phyloP scores from a whole-genome alignment of 1,140 invertebrate species.

The Plectrocnemia conspersa region DNA sequence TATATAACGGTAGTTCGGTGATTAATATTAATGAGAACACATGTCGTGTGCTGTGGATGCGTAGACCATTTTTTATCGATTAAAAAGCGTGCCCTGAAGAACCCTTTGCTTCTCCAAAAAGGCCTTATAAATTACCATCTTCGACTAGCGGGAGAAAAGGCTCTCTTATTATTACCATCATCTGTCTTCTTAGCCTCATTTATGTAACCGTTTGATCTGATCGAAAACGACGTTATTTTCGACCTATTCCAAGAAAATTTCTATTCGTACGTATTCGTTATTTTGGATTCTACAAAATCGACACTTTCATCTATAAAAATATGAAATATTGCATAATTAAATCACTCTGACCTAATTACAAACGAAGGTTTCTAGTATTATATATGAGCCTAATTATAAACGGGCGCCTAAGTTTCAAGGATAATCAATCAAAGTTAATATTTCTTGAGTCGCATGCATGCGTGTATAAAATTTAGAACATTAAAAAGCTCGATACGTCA shows the following conservation, averaged over 20 bases:
- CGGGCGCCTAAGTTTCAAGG: neutral
- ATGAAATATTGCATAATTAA: neutral
- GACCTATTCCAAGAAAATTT: neutral
- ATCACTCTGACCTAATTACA: no score
- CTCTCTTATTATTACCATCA: slow-evolving; percentile 22
- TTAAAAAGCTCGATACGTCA: no score
- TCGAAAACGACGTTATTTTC: neutral
- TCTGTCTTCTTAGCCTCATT: slow-evolving; percentile 31
- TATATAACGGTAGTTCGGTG: slow-evolving; percentile 14
- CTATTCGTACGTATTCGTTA: no score
- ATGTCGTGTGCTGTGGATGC: slow-evolving; percentile 5
- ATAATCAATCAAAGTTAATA: slow-evolving; percentile 3
- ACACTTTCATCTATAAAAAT: neutral
- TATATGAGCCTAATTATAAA: neutral
- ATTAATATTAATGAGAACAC: slow-evolving; percentile 27
- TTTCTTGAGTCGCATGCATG: no score
- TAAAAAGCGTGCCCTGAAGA: slow-evolving; percentile 26
- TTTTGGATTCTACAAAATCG: neutral
- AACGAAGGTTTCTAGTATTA: slow-evolving; percentile 5
- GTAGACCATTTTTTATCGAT: slow-evolving; percentile 30
- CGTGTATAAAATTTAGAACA: no score
- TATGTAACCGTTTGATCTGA: slow-evolving; percentile 21
- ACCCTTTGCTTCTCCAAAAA: slow-evolving; percentile 23
- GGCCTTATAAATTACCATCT: slow-evolving; percentile 26
- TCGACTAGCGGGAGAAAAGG: slow-evolving; percentile 19